Base-by-base conservation (phyloP, 53 echinoderm and acorn worm genomes). In the Arbacia lixula region DNA sequence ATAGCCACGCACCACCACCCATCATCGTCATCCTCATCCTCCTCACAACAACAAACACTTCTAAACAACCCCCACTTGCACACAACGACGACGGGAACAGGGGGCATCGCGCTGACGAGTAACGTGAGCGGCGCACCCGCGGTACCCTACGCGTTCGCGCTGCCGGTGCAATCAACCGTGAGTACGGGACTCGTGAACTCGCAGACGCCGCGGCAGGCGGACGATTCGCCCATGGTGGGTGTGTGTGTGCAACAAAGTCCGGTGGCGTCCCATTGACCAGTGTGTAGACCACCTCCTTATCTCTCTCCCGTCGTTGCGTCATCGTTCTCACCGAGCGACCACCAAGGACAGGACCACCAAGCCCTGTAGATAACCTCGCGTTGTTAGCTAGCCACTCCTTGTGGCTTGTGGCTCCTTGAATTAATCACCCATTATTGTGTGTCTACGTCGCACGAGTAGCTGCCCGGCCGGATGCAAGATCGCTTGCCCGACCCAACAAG, bases 221-320 rank as follows among this genome's bases (percentile, higher is more conserved):
- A 99, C 67, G 99, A 99, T 53, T 99, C 99, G 11, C 99, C 99
- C 26, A 99, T 99, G 99, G 87, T 94, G 3, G 99, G 99, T 4
- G 94, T 99, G 52, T 93, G 93, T 86, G 99, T 99, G 76, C 99
- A 99, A 54, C 95, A 95, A 84, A 99, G 99, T 56, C 94, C 99
- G 2, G 99, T 99, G 16, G 94, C 92, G 19, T 95, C 94, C 25
- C 99, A 99, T 89, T 99, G 94, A 99, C 94, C 71, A 20, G 69
- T 69, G 87, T 83, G 39, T 62, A 57, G 72, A 72, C 50, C 53
- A n/a, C n/a, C n/a, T n/a, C n/a, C n/a, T n/a, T n/a, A n/a, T n/a
- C n/a, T n/a, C n/a, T n/a, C n/a, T 46, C 14, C 46, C 8, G n/a
- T n/a, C n/a, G n/a, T n/a, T n/a, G n/a, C n/a, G n/a, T n/a, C n/a